Base-by-base conservation (phyloP, 2,888 invertebrate genomes). In the Eupithecia dodoneata region DNA sequence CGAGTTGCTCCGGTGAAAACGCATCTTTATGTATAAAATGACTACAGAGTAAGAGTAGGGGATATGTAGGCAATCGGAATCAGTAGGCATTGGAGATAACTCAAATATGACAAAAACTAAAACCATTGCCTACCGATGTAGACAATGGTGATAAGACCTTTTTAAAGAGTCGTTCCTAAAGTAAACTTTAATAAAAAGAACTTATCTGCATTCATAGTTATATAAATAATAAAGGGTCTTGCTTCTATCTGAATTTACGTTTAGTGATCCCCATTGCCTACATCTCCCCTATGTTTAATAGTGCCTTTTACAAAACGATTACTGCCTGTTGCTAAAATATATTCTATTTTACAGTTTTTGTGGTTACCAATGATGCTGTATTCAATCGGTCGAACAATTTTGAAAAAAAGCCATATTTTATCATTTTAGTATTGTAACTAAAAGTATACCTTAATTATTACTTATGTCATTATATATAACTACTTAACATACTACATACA, bases 301-400 rank as follows among this genome's bases (percentile, higher is more conserved):
- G 75, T 75, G 75, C 75, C 75, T 75, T 71, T 71, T 63, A 13
- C 55, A 42, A 13, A 63, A 63, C 13, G 10, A 12, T 49, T 47
- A 75, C 66, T 67, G 71, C 66, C 71, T 66, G 15, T 65, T 12
- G 18, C 44, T 18, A 6, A 47, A 2, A 47, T 18, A 70, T 30
- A 47, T 44, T 30, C 44, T 59, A 5, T 71, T 12, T n/a, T 18
- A 55, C 65, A 69, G n/a, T 44, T 63, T 63, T 63, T 63, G 10
- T 63, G 63, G 30, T 30, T 63, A 63, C n/a, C 30, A 59, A 18
- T 63, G 30, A 63, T 18, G 9, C 10, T 63, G 30, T 63, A 63
- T 63, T 63, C 12, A 30, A 63, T 63, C 12, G 30, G 10, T 63
- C 10, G 63, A 63, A 59, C 55, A 59, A 10, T 12, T 59, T 63